A percentile compares a stretch with the other conserved stretches of the same genome.
Conservation (phyloP, 2,888 invertebrate genomes). For the Trachelus iudaicus region DNA sequence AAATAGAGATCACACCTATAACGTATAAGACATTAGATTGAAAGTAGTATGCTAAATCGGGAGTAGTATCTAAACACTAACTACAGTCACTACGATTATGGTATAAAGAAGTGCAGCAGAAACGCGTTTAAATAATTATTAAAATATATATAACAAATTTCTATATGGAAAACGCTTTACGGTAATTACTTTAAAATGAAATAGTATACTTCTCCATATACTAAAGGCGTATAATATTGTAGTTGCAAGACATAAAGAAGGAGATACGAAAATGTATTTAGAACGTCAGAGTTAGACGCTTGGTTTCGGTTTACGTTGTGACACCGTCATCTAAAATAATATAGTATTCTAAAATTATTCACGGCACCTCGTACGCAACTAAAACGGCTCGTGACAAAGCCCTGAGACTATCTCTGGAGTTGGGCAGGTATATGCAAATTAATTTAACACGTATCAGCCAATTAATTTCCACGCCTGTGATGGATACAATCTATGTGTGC, state of each 20-base stretch:
- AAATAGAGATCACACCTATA: not conserved
- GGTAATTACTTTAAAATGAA: too few relatives aligned
- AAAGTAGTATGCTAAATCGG: not conserved
- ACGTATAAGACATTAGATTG: not conserved
- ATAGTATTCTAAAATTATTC: not conserved
- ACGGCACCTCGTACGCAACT: not conserved
- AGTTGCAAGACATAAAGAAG: too few relatives aligned
- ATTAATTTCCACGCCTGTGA: not conserved
- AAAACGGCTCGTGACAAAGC: not conserved
- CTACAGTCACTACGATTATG: not conserved
- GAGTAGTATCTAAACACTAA: not conserved
- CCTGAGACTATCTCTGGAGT: not conserved
- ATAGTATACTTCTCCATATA: too few relatives aligned
- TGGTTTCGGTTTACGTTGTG: not conserved
- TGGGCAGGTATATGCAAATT: not conserved
- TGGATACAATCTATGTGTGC: not conserved
- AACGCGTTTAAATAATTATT: not conserved
- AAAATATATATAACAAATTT: not conserved
- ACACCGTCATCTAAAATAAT: not conserved
- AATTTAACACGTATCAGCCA: not conserved
- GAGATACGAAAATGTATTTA: not conserved
- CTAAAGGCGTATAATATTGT: too few relatives aligned
- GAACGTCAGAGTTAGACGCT: not conserved
- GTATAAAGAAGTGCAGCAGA: not conserved
- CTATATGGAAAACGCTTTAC: too few relatives aligned